Evolutionary conservation across 2,797 vertebrate genomes (phyloP), one percentile per base, ranked within the genome.

Genomic region (Sebastes itinus): DNA sequence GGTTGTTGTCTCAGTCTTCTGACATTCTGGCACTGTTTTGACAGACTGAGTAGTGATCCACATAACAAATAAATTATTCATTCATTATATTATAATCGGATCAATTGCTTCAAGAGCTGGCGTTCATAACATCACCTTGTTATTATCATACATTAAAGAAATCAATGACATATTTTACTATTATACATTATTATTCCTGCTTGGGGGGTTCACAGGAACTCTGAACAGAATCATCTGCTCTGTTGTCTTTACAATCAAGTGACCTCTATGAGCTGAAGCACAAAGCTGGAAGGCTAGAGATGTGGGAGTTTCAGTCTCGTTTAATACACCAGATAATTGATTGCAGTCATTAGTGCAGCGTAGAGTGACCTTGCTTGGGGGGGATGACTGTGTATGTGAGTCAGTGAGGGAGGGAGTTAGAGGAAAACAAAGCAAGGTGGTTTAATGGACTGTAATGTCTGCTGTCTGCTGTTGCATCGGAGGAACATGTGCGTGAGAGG

Each of bases 241-340:
- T 35, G 54, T 75, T 84, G 72, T 86, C 74, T 84, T 77, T 73
- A 46, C 63, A 73, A 74, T 86, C 74, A 60, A 56, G 42, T 75
- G 90, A 88, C 82, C 85, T 82, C 79, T 68, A 27, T 5, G 67
- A 67, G 33, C 55, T 2, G 7, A 58, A 54, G 75, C 52, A 62
- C 27, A 82, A 49, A 46, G 80, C 90, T 76, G 2, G 5, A 33
- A 77, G 77, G 84, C 77, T 72, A 72, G 76, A 78, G 79, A 85
- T 59, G 87, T 88, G 83, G 81, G 89, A 69, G 88, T 80, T 82
- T 81, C 59, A n/a, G 49, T 77, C 71, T 71, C 23, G 62, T 86
- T 88, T 89, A 82, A 79, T 87, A 84, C 82, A 23, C 58, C 69
- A 49, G 22, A 73, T 91, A 93, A 92, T 92, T 93, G 92, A 93